A percentile compares a stretch with the other conserved stretches of the same genome.
phyloP scores from a whole-genome alignment of 1,140 invertebrate genomes.

The Riptortus pedestris region DNA sequence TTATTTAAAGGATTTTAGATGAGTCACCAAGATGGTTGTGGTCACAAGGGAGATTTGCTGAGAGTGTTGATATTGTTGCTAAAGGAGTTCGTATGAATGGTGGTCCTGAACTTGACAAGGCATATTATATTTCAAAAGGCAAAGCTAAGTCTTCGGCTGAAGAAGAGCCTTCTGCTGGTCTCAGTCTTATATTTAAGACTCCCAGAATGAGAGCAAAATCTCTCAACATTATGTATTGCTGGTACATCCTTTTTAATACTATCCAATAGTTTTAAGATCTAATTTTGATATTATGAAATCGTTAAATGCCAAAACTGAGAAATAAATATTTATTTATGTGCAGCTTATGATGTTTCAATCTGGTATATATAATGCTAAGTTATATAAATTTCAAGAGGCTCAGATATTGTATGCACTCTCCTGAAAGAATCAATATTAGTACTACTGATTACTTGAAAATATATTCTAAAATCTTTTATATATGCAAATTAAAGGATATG shows the following conservation, averaged over 20 bases:
- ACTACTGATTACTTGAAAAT: too few relatives aligned
- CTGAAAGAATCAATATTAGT: not conserved
- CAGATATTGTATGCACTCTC: not conserved
- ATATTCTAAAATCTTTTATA: too few relatives aligned
- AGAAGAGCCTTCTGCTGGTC: constrained; percentile 33
- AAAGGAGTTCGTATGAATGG: constrained; percentile 58
- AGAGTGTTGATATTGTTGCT: constrained; percentile 59
- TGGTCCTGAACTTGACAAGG: constrained; percentile 44
- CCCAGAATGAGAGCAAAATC: constrained; percentile 67
- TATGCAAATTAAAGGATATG: too few relatives aligned
- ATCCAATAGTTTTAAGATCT: too few relatives aligned
- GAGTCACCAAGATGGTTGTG: constrained; percentile 78
- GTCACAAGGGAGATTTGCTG: constrained; percentile 58
- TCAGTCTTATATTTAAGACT: constrained; percentile 62
- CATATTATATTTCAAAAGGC: constrained; percentile 48
- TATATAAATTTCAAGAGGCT: not conserved
- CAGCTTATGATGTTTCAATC: not conserved
- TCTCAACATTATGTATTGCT: constrained; percentile 69
- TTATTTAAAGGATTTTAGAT: constrained; percentile 47
- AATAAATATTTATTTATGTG: not conserved
- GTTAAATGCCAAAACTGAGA: not conserved
- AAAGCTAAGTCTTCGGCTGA: constrained; percentile 32
- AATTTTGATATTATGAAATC: constrained; percentile 13
- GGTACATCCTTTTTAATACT: constrained; percentile 42
- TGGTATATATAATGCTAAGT: not conserved